A percentile compares a stretch with the other conserved stretches of the same genome.
These are phyloP conservation scores for Sciurus vulgaris DNA, from an alignment of 2,797 vertebrate species.

Conservation along the genomic window DNA sequence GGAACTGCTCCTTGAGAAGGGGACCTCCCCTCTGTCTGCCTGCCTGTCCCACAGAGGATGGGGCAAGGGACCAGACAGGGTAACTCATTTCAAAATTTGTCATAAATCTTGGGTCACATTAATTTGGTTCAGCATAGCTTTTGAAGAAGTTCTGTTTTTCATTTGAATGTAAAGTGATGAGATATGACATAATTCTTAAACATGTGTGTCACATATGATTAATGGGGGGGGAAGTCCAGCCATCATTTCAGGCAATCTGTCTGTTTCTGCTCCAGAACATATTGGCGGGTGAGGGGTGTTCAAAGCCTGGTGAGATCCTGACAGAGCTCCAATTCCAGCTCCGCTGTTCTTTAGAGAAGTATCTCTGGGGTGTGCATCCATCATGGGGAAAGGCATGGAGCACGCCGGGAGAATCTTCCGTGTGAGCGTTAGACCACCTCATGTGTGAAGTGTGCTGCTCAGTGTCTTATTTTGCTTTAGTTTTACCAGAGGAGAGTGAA, in stretches of 20 bases:
- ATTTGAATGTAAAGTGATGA: conserved; percentile 83
- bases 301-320: not conserved
- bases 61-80: not conserved
- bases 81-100: conserved; percentile 71
- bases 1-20: not conserved
- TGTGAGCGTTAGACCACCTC: not conserved
- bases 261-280: conserved; percentile 53
- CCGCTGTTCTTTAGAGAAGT: not conserved
- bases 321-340: not conserved
- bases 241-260: conserved; percentile 69
- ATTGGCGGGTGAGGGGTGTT: conserved; percentile 20
- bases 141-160: conserved; percentile 81
- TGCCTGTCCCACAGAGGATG: not conserved
- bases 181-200: conserved; percentile 83
- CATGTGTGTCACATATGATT: conserved; percentile 84
- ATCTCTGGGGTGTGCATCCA: not conserved
- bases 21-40: not conserved
- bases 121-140: conserved; percentile 79
- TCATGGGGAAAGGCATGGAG: not conserved
- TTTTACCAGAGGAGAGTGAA: not conserved
- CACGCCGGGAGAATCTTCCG: not conserved
- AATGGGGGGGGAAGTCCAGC: conserved; percentile 61
- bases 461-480: conserved; percentile 6
- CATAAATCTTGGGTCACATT: conserved; percentile 74
- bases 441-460: not conserved